phyloP scores from a whole-genome alignment of 2,888 invertebrate genomes.

The Aphrophora alni region DNA sequence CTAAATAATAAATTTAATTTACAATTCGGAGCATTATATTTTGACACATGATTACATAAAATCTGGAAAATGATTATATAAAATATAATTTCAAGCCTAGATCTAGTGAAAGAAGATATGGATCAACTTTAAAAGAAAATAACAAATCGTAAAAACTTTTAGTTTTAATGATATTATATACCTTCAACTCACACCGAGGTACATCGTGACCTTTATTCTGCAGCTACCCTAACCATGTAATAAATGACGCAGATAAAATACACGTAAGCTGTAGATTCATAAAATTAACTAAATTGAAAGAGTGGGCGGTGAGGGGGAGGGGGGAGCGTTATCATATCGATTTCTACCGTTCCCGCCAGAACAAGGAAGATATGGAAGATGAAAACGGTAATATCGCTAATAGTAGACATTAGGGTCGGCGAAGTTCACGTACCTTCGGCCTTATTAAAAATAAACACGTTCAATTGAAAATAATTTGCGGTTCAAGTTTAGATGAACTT shows the following conservation, averaged over 20 bases:
- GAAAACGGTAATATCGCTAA: background rate
- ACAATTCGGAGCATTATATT: too few relatives aligned
- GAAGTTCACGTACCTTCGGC: too few relatives aligned
- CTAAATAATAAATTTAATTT: too few relatives aligned
- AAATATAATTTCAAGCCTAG: too few relatives aligned
- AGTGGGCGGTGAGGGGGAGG: background rate
- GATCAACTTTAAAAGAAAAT: too few relatives aligned
- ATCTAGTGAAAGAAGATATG: too few relatives aligned
- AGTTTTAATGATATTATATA: too few relatives aligned
- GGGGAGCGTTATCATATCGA: background rate
- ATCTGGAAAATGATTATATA: too few relatives aligned
- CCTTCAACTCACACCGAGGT: too few relatives aligned
- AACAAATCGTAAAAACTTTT: too few relatives aligned
- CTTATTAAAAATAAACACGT: slow-evolving; percentile 3
- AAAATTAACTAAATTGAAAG: slow-evolving; percentile 9
- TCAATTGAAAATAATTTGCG: background rate
- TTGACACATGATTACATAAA: too few relatives aligned
- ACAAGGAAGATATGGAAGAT: background rate
- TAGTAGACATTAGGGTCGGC: background rate
- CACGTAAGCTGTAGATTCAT: background rate
- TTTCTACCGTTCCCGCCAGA: background rate
- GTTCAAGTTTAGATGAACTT: background rate
- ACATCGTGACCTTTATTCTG: background rate
- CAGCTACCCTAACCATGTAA: background rate
- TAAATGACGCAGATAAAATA: background rate